Percentiles rank a stretch among this genome's conserved stretches.
phyloP scores from a whole-genome alignment of 2,113 vertebrate species.

The Oreochromis aureus region DNA sequence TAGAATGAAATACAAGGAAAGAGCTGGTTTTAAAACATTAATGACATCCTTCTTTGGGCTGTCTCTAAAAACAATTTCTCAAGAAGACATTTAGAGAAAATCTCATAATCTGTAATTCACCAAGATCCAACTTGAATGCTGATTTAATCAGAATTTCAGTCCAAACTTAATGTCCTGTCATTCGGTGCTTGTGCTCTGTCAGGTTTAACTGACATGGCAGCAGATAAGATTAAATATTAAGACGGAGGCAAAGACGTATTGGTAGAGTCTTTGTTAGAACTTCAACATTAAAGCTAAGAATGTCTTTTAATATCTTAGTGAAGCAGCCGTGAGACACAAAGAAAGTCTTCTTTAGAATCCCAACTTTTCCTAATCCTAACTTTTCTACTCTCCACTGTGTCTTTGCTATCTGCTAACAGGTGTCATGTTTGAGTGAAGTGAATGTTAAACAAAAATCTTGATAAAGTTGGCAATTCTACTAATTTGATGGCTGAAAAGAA shows the following conservation, averaged over 20 bases:
- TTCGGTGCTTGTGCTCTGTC: not conserved
- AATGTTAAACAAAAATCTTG: not conserved
- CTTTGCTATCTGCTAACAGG: not conserved
- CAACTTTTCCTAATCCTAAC: not conserved
- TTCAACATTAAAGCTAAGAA: not conserved
- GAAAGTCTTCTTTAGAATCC: not conserved
- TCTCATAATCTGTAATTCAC: not conserved
- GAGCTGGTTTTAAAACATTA: not conserved
- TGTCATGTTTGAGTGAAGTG: not conserved
- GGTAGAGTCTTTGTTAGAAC: not conserved
- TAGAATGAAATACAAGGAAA: not conserved
- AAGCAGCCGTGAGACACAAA: not conserved
- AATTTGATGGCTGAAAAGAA: not conserved
- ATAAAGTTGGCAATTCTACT: not conserved
- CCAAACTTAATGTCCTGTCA: not conserved
- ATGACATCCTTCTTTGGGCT: not conserved
- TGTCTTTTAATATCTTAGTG: not conserved
- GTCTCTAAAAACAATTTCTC: not conserved
- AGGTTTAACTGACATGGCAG: not conserved
- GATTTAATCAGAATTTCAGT: not conserved
- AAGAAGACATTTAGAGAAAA: not conserved
- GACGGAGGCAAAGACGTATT: not conserved
- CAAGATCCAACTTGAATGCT: not conserved
- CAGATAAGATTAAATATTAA: not conserved
- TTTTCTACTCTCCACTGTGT: not conserved